Evolutionary conservation across 2,113 vertebrate species (phyloP).

Genomic region (Empidonax alnorum): DNA sequence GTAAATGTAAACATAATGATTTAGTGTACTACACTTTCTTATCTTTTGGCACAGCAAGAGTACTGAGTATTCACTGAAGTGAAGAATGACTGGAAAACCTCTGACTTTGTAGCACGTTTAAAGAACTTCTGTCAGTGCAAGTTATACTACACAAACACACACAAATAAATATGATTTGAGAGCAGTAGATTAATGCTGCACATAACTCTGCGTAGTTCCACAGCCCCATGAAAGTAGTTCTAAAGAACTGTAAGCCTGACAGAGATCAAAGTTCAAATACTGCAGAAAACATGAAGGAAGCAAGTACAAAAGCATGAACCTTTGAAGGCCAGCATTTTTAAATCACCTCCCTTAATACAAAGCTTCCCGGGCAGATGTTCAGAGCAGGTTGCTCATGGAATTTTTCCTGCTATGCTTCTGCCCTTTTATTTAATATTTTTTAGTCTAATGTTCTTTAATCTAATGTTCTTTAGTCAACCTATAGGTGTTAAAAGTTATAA

Average conservation of each 20-base stretch:
- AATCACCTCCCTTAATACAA: not conserved
- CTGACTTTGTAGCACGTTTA: not conserved
- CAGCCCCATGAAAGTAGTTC: not conserved
- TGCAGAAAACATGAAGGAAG: not conserved
- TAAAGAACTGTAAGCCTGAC: not conserved
- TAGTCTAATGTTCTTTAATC: too few species aligned
- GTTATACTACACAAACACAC: not conserved
- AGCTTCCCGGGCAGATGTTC: not conserved
- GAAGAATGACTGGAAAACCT: not conserved
- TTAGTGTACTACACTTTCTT: not conserved
- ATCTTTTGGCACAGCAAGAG: not conserved
- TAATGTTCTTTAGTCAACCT: not conserved
- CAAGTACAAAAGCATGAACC: not conserved
- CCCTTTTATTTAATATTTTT: not conserved
- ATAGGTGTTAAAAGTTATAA: not conserved
- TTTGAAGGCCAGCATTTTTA: not conserved
- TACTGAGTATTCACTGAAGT: not conserved
- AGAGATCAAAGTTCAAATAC: not conserved
- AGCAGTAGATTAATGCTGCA: not conserved
- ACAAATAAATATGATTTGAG: not conserved
- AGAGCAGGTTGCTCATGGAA: rapidly evolving
- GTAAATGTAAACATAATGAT: not conserved
- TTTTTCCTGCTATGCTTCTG: not conserved
- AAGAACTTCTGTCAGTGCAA: not conserved
- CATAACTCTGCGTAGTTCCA: not conserved